Evolutionary conservation across 2,888 invertebrate genomes (phyloP).

Genomic region (Heliconius ismenius): DNA sequence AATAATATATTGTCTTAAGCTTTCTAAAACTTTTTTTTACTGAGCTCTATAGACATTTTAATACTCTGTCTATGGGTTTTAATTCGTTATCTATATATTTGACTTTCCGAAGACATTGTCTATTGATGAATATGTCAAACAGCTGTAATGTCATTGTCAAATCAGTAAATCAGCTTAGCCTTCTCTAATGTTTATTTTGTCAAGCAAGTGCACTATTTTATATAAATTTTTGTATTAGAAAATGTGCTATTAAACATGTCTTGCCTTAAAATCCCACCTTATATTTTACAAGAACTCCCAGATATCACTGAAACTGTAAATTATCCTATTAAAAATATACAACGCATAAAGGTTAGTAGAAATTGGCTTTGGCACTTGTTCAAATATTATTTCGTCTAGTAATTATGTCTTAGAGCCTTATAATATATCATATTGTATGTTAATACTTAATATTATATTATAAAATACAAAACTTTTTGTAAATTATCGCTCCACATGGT

Average conservation of each 20-base stretch:
- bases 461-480: background rate
- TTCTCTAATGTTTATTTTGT: slow-evolving; percentile 30
- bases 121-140: slow-evolving; percentile 4
- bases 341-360: slow-evolving; percentile 86
- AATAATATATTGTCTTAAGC: no score
- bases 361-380: slow-evolving; percentile 54
- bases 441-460: background rate
- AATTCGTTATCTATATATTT: background rate
- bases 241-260: slow-evolving; percentile 60
- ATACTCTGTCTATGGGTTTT: background rate
- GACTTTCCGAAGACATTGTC: background rate
- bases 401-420: slow-evolving; percentile 2
- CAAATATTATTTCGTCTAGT: slow-evolving; percentile 47
- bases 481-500: background rate
- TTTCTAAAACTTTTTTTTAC: background rate
- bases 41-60: background rate
- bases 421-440: background rate
- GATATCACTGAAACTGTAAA: slow-evolving; percentile 83
- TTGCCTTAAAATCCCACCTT: slow-evolving; percentile 64
- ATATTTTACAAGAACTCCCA: slow-evolving; percentile 80
- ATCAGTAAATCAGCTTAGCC: slow-evolving; percentile 22
- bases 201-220: slow-evolving; percentile 11
- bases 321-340: slow-evolving; percentile 84
- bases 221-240: slow-evolving; percentile 28
- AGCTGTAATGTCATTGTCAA: slow-evolving; percentile 26